phyloP scores from a whole-genome alignment of 2,888 invertebrate genomes.

The Lasioglossum lativentre region DNA sequence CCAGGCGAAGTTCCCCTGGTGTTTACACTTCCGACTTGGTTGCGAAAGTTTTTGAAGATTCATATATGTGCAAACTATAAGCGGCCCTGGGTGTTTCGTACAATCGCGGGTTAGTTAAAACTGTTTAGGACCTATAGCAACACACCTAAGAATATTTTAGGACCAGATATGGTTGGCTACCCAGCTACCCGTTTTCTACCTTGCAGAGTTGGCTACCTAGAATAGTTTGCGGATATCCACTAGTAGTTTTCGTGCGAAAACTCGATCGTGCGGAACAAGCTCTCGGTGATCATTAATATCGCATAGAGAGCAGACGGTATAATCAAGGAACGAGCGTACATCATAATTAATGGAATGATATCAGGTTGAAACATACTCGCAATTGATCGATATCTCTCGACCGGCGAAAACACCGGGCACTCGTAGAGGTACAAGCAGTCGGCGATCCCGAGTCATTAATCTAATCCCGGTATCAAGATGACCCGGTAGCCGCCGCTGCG shows the following conservation, averaged over 20 bases:
- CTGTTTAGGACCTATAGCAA: too few relatives aligned
- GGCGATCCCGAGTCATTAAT: conserved; percentile 49
- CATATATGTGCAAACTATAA: background rate
- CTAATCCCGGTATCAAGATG: conserved; percentile 49
- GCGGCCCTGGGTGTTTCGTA: too few relatives aligned
- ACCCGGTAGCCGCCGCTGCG: conserved; percentile 33
- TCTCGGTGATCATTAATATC: conserved; percentile 31
- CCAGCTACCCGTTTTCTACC: too few relatives aligned
- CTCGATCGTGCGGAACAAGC: background rate
- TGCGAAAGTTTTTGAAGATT: background rate
- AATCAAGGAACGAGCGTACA: conserved; percentile 49
- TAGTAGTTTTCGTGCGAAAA: too few relatives aligned
- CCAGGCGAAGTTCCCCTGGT: background rate
- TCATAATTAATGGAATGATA: conserved; percentile 57
- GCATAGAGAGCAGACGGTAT: conserved; percentile 16
- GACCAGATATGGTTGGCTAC: too few relatives aligned
- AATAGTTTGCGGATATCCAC: too few relatives aligned
- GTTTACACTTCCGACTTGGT: background rate
- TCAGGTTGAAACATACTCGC: conserved; percentile 42
- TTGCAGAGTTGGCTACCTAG: too few relatives aligned
- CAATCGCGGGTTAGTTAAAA: too few relatives aligned
- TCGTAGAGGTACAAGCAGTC: conserved; percentile 36
- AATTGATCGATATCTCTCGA: conserved; percentile 55
- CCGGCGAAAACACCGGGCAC: conserved; percentile 46
- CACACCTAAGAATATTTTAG: too few relatives aligned